Evolutionary conservation across 2,113 vertebrate genomes (phyloP).

Genomic region (Neofelis nebulosa): DNA sequence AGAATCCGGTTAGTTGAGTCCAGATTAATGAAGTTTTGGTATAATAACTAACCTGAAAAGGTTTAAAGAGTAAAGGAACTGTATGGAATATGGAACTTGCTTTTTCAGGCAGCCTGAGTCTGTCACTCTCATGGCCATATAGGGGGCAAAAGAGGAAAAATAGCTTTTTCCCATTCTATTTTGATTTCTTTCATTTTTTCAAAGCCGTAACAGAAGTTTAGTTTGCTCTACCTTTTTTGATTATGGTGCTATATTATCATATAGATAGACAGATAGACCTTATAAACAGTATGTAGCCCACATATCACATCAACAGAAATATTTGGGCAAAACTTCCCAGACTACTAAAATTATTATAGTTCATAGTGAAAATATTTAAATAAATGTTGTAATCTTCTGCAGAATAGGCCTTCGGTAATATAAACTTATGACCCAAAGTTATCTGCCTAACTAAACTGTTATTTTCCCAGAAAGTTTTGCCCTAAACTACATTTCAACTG

Average conservation of each 20-base stretch:
- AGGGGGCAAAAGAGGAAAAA: background rate
- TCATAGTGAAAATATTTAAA: background rate
- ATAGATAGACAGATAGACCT: background rate
- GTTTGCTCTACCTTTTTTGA: background rate
- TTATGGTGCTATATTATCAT: background rate
- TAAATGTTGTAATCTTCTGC: background rate
- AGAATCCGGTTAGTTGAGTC: background rate
- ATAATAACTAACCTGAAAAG: background rate
- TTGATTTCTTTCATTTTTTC: constrained; percentile 24
- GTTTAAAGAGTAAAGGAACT: background rate
- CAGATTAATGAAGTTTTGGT: background rate
- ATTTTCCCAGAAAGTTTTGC: constrained; percentile 44
- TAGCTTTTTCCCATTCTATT: background rate
- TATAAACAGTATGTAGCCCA: background rate
- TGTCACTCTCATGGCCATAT: background rate
- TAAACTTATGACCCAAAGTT: background rate
- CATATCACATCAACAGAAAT: background rate
- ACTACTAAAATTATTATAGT: background rate
- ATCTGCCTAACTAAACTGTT: background rate
- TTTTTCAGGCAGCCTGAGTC: background rate
- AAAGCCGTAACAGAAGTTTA: background rate
- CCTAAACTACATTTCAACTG: constrained; percentile 24
- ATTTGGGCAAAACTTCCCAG: background rate
- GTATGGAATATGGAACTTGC: background rate
- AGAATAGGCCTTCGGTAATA: background rate